phyloP scores from a whole-genome alignment of 1,140 invertebrate species.

The Dendrolimus kikuchii region DNA sequence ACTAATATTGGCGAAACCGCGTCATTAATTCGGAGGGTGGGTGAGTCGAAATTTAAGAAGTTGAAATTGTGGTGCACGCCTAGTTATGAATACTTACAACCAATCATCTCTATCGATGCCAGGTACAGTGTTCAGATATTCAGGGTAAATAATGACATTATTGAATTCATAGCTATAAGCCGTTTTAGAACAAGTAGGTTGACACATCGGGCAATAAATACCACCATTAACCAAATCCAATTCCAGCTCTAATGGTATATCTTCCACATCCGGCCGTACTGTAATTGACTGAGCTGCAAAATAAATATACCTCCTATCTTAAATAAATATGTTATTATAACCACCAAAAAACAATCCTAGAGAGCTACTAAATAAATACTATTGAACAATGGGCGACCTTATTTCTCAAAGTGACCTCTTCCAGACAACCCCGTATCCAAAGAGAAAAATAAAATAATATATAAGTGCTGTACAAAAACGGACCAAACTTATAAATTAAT shows the following conservation, averaged over 20 bases:
- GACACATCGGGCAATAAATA: conserved; percentile 55
- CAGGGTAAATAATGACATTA: conserved; percentile 48
- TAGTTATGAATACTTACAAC: conserved; percentile 33
- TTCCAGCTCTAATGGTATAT: conserved; percentile 39
- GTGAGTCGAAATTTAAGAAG: conserved; percentile 7
- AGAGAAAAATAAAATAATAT: no score
- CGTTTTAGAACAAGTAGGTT: conserved; percentile 58
- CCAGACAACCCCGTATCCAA: no score
- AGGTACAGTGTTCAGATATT: conserved; percentile 37
- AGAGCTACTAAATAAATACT: neutral
- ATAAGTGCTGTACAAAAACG: no score
- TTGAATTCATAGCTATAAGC: conserved; percentile 53
- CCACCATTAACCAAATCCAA: conserved; percentile 46
- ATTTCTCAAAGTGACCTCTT: no score
- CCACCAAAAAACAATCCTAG: conserved; percentile 44
- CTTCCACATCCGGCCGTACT: conserved; percentile 38
- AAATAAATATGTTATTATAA: neutral
- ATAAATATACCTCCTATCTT: neutral
- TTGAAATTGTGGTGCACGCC: no score
- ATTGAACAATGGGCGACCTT: no score
- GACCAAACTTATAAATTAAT: no score
- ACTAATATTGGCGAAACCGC: no score
- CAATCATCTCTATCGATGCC: conserved; percentile 45
- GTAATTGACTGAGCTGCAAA: conserved; percentile 51
- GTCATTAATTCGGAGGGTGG: no score